Evolutionary conservation across 2,888 invertebrate genomes (phyloP).

Genomic region (Apamea crenata): DNA sequence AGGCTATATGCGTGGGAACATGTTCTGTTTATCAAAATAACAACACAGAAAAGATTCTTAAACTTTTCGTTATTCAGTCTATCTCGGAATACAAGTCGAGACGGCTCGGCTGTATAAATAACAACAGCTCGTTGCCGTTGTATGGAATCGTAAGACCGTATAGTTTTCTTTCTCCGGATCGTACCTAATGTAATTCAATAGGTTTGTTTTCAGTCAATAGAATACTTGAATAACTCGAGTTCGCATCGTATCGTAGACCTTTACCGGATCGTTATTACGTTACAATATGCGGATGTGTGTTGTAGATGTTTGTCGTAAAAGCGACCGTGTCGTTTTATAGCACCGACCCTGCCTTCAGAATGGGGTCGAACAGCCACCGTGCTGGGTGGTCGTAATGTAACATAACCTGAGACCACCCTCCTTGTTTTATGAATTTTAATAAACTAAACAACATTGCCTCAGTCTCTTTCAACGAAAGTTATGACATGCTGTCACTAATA

Average conservation of each 20-base stretch:
- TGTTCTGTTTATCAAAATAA: conserved; percentile 25
- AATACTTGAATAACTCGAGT: conserved; percentile 80
- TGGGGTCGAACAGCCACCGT: conserved; percentile 75
- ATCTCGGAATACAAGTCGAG: conserved; percentile 35
- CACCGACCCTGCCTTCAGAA: conserved; percentile 71
- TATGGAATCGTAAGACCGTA: conserved; percentile 63
- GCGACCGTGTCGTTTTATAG: conserved; percentile 82
- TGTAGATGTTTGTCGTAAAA: conserved; percentile 82
- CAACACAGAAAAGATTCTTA: conserved; percentile 44
- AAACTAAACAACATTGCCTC: conserved; percentile 72
- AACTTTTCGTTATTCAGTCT: conserved; percentile 52
- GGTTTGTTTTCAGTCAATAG: conserved; percentile 73
- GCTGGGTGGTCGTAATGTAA: conserved; percentile 80
- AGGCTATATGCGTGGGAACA: conserved; percentile 10
- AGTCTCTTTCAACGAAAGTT: conserved; percentile 64
- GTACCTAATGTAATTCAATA: conserved; percentile 69
- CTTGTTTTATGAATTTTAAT: conserved; percentile 81
- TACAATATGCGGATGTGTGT: conserved; percentile 77
- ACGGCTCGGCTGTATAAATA: conserved; percentile 60
- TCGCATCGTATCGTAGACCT: conserved; percentile 79
- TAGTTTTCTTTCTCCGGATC: conserved; percentile 64
- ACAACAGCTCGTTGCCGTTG: conserved; percentile 51
- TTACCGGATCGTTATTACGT: conserved; percentile 77
- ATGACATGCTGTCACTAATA: conserved; percentile 16
- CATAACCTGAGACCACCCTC: conserved; percentile 80